Base-by-base conservation (phyloP, 1,140 invertebrate genomes). In the Mylabris phalerata region DNA sequence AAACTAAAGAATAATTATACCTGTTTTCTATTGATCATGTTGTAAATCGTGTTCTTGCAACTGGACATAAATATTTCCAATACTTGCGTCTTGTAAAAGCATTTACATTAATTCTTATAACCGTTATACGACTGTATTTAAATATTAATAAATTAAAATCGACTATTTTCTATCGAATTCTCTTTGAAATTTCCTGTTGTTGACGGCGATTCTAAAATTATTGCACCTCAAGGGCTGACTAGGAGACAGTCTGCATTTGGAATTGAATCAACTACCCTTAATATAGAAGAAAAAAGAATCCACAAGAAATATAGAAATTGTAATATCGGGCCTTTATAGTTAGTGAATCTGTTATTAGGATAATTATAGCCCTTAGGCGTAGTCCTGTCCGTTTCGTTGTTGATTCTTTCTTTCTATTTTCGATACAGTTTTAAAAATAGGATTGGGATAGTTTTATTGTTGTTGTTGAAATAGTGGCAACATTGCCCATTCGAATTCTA, bases 261-360 rank as follows among this genome's bases (percentile, higher is more conserved):
- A 55, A 32, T 32, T 9, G 51, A 9, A 55, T 46, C 26, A 46
- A 47, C 40, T 10, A n/a, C n/a, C 51, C 32, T 32, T 32, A 19
- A 19, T 19, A 19, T 19, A 19, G 19, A 19, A 19, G 19, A 2
- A 7, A 32, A 32, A 32, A 32, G 7, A 32, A 32, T 32, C 47
- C 46, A 11, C 10, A 61, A 65, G 48, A 62, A 61, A 57, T 61
- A 66, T 61, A 62, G 64, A 68, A 67, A 68, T 64, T 63, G 64
- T 63, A 65, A 66, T 66, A 68, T 64, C 62, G 59, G 32, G 62
- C 51, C 57, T 64, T 67, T 66, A 66, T 64, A 64, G 61, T 55
- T 59, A 61, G 55, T 65, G 61, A 63, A 68, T 68, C 67, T 68
- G 63, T 66, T 66, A 68, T 68, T 68, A 68, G 57, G 64, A 68